phyloP scores from a whole-genome alignment of 2,113 vertebrate species.

The Apus apus region DNA sequence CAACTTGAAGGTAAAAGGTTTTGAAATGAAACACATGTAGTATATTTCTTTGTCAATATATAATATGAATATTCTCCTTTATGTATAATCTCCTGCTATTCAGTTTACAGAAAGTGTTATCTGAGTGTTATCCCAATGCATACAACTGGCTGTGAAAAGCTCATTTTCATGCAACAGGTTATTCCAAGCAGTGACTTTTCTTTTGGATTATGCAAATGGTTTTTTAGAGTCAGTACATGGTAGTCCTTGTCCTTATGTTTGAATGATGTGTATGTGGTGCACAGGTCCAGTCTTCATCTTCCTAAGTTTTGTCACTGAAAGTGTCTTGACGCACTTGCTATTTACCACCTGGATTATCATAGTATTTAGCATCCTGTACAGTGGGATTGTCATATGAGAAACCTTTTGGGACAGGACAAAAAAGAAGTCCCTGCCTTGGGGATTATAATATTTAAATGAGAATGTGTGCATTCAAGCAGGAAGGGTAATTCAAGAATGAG shows the following conservation, averaged over 20 bases:
- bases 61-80: not conserved
- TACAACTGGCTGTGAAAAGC: not conserved
- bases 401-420: not conserved
- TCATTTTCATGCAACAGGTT: not conserved
- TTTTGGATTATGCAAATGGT: not conserved
- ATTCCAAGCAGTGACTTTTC: not conserved
- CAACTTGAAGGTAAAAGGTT: not conserved
- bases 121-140: not conserved
- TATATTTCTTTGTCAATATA: not conserved
- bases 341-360: not conserved
- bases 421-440: not conserved
- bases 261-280: not conserved
- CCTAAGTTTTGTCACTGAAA: not conserved
- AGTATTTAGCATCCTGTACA: not conserved
- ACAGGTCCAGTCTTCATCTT: not conserved
- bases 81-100: not conserved
- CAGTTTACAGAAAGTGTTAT: not conserved
- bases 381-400: not conserved
- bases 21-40: not conserved
- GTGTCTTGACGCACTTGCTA: not conserved
- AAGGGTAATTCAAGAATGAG: not conserved
- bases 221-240: not conserved
- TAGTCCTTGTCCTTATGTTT: not conserved
- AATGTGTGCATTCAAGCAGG: not conserved
- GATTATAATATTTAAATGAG: not conserved